phyloP scores from a whole-genome alignment of 2,113 vertebrate species.

The Nibea albiflora region DNA sequence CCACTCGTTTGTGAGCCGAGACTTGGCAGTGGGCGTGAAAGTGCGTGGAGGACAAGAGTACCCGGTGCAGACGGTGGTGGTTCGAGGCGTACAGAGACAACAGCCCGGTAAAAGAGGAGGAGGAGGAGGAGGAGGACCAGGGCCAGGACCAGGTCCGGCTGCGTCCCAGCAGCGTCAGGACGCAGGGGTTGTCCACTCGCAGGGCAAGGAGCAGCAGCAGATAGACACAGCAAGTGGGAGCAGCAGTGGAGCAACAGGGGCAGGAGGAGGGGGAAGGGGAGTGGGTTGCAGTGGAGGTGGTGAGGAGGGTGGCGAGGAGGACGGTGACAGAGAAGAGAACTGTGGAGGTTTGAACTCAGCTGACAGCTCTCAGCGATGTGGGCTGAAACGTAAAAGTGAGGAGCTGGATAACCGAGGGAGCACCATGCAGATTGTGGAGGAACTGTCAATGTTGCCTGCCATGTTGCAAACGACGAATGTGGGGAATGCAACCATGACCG shows the following conservation, averaged over 20 bases:
- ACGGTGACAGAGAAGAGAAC: conserved; percentile 74
- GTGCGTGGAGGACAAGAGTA: conserved; percentile 85
- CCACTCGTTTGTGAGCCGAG: conserved; percentile 90
- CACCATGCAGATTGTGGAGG: conserved; percentile 99
- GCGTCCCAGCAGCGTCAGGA: conserved; percentile 68
- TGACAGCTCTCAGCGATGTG: conserved; percentile 94
- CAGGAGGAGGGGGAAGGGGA: conserved; percentile 83
- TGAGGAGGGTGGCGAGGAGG: conserved; percentile 66
- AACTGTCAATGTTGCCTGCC: conserved; percentile 95
- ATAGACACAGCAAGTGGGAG: conserved; percentile 79
- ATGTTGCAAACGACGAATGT: conserved; percentile 95
- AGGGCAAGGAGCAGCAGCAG: conserved; percentile 74
- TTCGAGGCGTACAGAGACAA: conserved; percentile 91
- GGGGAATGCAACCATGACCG: conserved; percentile 89
- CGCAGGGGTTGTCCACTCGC: conserved; percentile 67
- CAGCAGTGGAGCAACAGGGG: conserved; percentile 84
- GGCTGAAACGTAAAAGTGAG: conserved; percentile 98
- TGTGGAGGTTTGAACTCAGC: conserved; percentile 86
- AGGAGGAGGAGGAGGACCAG: conserved; percentile 26
- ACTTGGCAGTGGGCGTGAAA: conserved; percentile 78
- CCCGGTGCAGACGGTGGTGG: conserved; percentile 91
- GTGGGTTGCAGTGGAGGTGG: conserved; percentile 78
- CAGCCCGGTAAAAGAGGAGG: conserved; percentile 72
- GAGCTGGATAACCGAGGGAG: conserved; percentile 91
- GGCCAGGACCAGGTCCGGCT: conserved; percentile 46